phyloP scores from a whole-genome alignment of 2,888 invertebrate species.

The Dryococelus australis region DNA sequence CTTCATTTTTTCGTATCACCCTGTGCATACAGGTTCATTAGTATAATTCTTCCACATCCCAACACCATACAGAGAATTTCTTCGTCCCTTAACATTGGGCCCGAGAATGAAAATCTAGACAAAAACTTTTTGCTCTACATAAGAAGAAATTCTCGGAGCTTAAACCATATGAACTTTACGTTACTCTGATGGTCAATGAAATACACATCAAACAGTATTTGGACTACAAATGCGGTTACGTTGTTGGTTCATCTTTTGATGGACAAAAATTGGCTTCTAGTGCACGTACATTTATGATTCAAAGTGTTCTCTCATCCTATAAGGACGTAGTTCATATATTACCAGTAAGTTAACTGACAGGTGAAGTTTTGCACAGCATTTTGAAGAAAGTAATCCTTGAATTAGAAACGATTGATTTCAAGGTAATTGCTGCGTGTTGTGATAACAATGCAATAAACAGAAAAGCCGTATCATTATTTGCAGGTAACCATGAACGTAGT shows the following conservation, averaged over 20 bases:
- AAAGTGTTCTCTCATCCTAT: background rate
- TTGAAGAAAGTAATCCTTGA: background rate
- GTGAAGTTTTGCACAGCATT: background rate
- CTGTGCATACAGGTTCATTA: background rate
- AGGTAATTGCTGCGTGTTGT: background rate
- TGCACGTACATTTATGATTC: background rate
- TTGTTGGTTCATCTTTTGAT: constrained; percentile 2
- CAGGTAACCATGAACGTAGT: background rate
- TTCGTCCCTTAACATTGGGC: background rate
- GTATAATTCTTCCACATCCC: background rate
- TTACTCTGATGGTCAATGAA: background rate
- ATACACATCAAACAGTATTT: background rate
- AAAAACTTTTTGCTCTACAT: background rate
- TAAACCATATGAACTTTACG: background rate
- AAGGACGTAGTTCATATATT: background rate
- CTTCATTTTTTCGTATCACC: background rate
- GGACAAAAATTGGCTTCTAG: background rate
- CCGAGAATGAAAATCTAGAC: background rate
- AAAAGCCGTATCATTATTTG: background rate
- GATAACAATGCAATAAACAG: background rate
- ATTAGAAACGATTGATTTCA: background rate
- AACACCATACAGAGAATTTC: background rate
- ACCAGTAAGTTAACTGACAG: background rate
- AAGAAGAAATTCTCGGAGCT: background rate
- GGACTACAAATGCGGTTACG: background rate